Conservation (phyloP, 2,797 vertebrate genomes). For the Steatocranus sp. region DNA sequence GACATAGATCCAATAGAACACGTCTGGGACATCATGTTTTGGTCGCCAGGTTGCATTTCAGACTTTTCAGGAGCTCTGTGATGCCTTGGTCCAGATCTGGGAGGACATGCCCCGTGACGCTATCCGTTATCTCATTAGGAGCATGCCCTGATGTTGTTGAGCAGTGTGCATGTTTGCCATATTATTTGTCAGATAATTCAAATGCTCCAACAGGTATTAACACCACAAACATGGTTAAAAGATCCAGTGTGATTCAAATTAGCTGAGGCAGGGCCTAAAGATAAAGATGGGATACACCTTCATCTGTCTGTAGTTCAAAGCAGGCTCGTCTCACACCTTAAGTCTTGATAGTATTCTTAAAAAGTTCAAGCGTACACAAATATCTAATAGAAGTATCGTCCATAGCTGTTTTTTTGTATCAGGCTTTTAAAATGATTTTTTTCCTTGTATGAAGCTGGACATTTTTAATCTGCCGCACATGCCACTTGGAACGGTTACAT, state of each 20-base stretch:
- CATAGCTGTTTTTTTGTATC: neutral
- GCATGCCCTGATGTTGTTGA: neutral
- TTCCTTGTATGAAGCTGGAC: neutral
- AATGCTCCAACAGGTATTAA: neutral
- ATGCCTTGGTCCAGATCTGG: neutral
- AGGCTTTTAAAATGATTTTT: neutral
- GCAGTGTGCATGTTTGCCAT: neutral
- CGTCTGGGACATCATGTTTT: fast-evolving
- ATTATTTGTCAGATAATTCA: neutral
- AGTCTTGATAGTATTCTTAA: neutral
- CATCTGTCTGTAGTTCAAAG: neutral
- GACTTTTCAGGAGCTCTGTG: neutral
- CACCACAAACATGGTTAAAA: neutral
- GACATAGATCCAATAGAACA: neutral
- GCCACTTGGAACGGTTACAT: neutral
- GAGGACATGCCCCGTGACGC: fast-evolving
- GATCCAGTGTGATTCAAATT: neutral
- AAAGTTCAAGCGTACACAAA: neutral
- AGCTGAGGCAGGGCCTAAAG: neutral
- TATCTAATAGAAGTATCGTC: fast-evolving
- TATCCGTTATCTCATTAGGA: neutral
- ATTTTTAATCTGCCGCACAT: neutral
- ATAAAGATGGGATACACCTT: fast-evolving
- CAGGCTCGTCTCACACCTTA: neutral
- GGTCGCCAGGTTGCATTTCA: neutral